A percentile compares a stretch with the other conserved stretches of the same genome.
Evolutionary conservation across 2,888 invertebrate species (phyloP).

Genomic region (Leucoma salicis): DNA sequence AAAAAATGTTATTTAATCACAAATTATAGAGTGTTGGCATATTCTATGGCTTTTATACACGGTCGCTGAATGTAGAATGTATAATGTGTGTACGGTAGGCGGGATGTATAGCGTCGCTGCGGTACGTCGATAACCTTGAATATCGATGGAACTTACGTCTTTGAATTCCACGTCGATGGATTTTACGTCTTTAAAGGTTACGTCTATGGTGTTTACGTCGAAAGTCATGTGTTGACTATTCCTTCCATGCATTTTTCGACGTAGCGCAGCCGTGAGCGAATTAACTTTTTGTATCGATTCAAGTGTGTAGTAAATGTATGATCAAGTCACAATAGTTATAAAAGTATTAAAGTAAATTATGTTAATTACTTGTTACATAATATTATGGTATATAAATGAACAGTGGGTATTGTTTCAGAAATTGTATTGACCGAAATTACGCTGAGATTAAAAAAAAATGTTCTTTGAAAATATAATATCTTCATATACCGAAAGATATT

Average conservation of each 20-base stretch:
- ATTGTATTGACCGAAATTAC: slow-evolving; percentile 76
- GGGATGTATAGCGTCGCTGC: slow-evolving; percentile 59
- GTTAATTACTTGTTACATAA: slow-evolving; percentile 79
- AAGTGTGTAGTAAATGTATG: slow-evolving; percentile 73
- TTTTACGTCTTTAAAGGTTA: slow-evolving; percentile 5
- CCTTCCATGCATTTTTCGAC: slow-evolving; percentile 43
- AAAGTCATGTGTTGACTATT: slow-evolving; percentile 13
- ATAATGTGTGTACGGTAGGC: slow-evolving; percentile 59
- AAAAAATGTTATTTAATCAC: slow-evolving; percentile 49
- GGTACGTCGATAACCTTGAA: slow-evolving; percentile 41
- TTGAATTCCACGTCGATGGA: slow-evolving; percentile 11
- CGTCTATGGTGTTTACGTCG: slow-evolving; percentile 6
- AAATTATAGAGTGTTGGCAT: slow-evolving; percentile 60
- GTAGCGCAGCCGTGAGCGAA: slow-evolving; percentile 56
- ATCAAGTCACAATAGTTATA: slow-evolving; percentile 72
- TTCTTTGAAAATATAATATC: slow-evolving; percentile 82
- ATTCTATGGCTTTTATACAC: slow-evolving; percentile 68
- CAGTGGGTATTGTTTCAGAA: slow-evolving; percentile 74
- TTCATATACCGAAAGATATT: slow-evolving; percentile 70
- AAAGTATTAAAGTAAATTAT: slow-evolving; percentile 57
- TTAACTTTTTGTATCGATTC: slow-evolving; percentile 66
- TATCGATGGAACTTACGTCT: slow-evolving; percentile 1
- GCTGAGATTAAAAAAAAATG: slow-evolving; percentile 74
- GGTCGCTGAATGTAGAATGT: slow-evolving; percentile 68
- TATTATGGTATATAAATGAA: slow-evolving; percentile 59